Base-by-base conservation (phyloP, 2,113 vertebrate genomes). In the Ramphastos sulfuratus region DNA sequence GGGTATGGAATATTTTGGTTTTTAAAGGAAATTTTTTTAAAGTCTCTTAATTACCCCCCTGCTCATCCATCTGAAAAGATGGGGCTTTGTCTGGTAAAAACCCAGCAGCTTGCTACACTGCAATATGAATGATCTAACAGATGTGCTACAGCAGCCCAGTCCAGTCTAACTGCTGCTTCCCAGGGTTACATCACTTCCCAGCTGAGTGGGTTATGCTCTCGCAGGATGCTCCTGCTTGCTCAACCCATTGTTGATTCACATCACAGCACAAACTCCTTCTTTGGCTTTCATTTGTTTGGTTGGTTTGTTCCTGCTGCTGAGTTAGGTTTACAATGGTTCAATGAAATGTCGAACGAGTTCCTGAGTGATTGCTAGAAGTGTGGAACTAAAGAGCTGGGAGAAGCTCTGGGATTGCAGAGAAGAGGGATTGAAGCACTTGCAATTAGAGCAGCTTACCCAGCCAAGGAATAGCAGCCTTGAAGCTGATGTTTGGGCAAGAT, bases 401-500 rank as follows among this genome's bases (percentile, higher is more conserved):
- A 37, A 37, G 37, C 37, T 37, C 1, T 70, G 79, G 92, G 90
- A 37, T 37, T 37, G 37, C 37, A 37, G 37, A 92, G 60, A 85
- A 85, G 82, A 80, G 72, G 67, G 67, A 87, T 87, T 73, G 82
- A 72, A 73, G 79, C 35, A 33, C 82, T 89, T 82, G 85, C 87
- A 91, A 91, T 96, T 73, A 94, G 69, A 85, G 82, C 52, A 28
- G 50, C 46, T 89, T 73, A 90, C 79, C 79, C 70, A 87, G 87
- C 72, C 42, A 15, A 23, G 87, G 87, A 94, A 83, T 59, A 87
- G 69, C 60, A 74, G 59, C 71, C 91, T 94, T 94, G 91, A 94
- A 87, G 72, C 64, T 77, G 89, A 93, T 67, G 74, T n/a, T 52
- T 61, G 61, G 82, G 82, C 61, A 77, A 85, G 89, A 92, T 85